Evolutionary conservation across 2,113 vertebrate genomes (phyloP).

Genomic region (Genyomyrus donnyi): DNA sequence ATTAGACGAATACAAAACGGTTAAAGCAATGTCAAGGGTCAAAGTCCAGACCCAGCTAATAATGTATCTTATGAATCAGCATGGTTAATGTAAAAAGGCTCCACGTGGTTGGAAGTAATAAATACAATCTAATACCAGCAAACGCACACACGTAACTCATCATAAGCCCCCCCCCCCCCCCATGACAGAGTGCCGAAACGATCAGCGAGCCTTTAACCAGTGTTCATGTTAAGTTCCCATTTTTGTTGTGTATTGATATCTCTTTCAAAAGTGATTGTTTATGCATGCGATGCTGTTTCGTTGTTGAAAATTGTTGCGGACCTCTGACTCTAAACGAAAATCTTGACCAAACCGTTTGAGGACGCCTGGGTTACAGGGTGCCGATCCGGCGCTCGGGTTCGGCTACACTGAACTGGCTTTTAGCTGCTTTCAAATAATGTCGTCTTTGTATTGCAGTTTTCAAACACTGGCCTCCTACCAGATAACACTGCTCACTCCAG

Average conservation of each 20-base stretch:
- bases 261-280: neutral
- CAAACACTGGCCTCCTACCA: neutral
- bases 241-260: neutral
- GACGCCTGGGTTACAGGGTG: neutral
- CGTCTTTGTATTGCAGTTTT: neutral
- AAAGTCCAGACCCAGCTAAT: neutral
- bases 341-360: neutral
- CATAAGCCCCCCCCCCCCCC: neutral
- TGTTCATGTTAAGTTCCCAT: neutral
- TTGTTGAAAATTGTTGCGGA: neutral
- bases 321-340: neutral
- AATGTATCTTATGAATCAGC: neutral
- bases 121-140: neutral
- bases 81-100: neutral
- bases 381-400: neutral
- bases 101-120: neutral
- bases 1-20: neutral
- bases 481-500: neutral
- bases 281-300: neutral
- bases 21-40: neutral
- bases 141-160: neutral
- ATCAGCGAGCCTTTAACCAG: neutral
- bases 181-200: neutral
- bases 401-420: neutral
- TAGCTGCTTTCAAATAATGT: neutral